A percentile compares a stretch with the other conserved stretches of the same genome.
Conservation (phyloP, 2,797 vertebrate species). For the Sorex maritimensis region DNA sequence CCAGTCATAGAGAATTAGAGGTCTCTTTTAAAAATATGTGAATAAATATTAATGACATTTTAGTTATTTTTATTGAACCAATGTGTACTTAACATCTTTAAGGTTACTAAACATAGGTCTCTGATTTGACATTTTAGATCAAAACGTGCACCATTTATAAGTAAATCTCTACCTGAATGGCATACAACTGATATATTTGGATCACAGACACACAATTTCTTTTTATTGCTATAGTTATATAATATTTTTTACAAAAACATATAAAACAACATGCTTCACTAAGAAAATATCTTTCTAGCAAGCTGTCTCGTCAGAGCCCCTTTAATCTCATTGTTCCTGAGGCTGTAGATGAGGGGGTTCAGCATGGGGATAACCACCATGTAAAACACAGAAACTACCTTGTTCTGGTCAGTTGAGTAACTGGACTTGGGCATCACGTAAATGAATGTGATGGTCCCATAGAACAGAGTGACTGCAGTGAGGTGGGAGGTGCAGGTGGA, state of each 20-base stretch:
- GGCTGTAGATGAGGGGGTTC: constrained; percentile 13
- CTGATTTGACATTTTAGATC: background rate
- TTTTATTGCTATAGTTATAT: background rate
- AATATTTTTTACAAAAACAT: background rate
- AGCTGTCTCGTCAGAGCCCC: constrained; percentile 46
- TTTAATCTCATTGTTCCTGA: constrained; percentile 77
- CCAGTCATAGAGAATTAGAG: background rate
- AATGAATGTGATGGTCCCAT: background rate
- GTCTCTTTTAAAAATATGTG: too few species aligned
- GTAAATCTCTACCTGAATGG: background rate
- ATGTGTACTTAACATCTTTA: constrained; percentile 30
- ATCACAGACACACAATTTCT: background rate
- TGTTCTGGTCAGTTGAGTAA: constrained; percentile 67
- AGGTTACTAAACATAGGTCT: background rate
- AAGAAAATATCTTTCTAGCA: constrained; percentile 55
- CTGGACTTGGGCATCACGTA: constrained; percentile 72
- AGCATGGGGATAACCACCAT: too few species aligned
- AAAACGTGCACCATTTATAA: background rate
- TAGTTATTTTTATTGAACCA: background rate
- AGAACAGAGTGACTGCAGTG: too few species aligned
- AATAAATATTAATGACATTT: background rate
- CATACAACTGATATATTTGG: background rate
- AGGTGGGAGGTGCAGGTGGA: too few species aligned
- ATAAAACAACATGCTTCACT: background rate
- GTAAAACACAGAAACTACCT: constrained; percentile 36